Conservation (phyloP, 2,113 vertebrate species). For the Serinus canaria region DNA sequence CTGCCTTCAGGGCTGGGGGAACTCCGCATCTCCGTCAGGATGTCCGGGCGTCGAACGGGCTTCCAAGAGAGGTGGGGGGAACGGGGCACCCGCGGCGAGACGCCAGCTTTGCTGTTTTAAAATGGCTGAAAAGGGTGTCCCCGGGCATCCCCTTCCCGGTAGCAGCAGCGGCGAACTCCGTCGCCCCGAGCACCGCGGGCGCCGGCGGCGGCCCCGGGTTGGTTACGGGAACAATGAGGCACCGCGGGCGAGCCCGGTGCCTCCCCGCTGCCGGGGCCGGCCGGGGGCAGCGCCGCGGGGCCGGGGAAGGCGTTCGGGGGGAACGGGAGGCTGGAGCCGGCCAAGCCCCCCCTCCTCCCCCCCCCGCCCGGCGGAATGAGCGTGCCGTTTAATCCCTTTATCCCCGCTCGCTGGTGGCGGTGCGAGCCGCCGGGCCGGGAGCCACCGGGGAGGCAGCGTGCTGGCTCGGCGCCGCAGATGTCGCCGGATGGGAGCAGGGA, state of each 20-base stretch:
- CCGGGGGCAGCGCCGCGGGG: not conserved
- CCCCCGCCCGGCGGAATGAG: not conserved
- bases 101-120: not conserved
- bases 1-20: not conserved
- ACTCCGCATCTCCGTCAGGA: not conserved
- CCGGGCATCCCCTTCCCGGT: not conserved
- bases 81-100: not conserved
- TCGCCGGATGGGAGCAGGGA: not conserved
- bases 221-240: not conserved
- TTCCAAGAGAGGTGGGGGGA: not conserved
- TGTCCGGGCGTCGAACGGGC: not conserved
- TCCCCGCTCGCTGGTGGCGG: constrained; percentile 4
- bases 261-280: not conserved
- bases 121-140: constrained; percentile 48
- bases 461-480: constrained; percentile 2
- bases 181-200: not conserved
- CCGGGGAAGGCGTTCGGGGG: not conserved
- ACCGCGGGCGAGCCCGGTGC: not conserved
- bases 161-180: not conserved
- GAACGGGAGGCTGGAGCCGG: not conserved
- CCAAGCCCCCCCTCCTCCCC: not conserved
- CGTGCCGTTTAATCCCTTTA: constrained; percentile 14
- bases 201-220: not conserved
- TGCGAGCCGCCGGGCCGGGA: not conserved
- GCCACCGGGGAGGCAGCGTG: not conserved